Percentiles rank a stretch among this genome's conserved stretches.
Conservation (phyloP, 2,888 invertebrate species). For the Caenorhabditis sp. region DNA sequence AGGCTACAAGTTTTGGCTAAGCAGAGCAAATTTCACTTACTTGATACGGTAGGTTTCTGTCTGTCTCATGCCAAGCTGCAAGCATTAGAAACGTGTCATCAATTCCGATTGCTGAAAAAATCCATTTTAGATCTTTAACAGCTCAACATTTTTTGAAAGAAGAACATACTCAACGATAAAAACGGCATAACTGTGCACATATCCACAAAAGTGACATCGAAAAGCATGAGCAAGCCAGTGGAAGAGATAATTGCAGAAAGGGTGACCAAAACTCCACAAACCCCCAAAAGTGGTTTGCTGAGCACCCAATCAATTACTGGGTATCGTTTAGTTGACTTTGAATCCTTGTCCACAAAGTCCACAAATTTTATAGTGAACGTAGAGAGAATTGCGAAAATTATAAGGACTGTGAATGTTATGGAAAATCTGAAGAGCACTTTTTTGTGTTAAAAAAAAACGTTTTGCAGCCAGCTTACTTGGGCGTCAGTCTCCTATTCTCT, state of each 20-base stretch:
- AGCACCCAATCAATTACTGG: constrained; percentile 89
- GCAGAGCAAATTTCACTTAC: constrained; percentile 5
- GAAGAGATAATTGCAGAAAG: constrained; percentile 89
- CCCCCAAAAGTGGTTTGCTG: constrained; percentile 85
- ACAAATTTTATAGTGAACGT: constrained; percentile 71
- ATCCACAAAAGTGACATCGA: constrained; percentile 92
- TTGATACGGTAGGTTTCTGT: constrained; percentile 82
- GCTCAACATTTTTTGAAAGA: background rate
- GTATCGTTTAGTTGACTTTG: constrained; percentile 16
- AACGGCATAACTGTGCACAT: constrained; percentile 94
- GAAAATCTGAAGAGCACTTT: constrained; percentile 71
- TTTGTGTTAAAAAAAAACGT: background rate
- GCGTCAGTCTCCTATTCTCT: constrained; percentile 69
- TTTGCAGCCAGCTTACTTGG: constrained; percentile 57
- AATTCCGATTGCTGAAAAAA: constrained; percentile 89
- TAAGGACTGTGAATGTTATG: constrained; percentile 71
- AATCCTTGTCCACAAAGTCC: constrained; percentile 5
- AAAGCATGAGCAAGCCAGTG: constrained; percentile 91
- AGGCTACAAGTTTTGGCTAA: background rate
- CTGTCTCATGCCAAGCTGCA: constrained; percentile 92
- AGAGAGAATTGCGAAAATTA: constrained; percentile 71
- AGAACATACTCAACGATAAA: constrained; percentile 91
- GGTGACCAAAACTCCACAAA: constrained; percentile 69
- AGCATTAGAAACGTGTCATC: constrained; percentile 96
- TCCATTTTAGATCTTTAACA: too few relatives aligned